These are phyloP conservation scores for Dipodomys ordii DNA, from an alignment of 2,113 vertebrate genomes.

Conservation along the genomic window DNA sequence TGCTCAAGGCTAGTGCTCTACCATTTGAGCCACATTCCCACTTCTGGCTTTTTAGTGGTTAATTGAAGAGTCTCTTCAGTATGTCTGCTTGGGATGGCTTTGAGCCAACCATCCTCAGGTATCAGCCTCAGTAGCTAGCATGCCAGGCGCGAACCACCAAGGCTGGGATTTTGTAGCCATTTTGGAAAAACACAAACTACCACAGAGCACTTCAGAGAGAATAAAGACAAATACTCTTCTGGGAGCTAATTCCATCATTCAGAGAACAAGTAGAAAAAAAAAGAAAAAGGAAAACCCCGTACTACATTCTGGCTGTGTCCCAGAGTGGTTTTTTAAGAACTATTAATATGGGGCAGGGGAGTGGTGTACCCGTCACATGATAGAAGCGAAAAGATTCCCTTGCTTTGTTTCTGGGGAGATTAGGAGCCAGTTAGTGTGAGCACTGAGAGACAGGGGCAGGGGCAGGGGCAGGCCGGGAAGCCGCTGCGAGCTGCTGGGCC, in stretches of 20 bases:
- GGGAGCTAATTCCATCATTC: rapidly evolving
- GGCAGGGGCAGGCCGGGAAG: not conserved
- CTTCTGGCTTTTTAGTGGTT: too few relatives aligned
- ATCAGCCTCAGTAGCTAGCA: too few relatives aligned
- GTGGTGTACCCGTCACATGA: rapidly evolving
- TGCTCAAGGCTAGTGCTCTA: too few relatives aligned
- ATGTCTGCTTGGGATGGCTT: too few relatives aligned
- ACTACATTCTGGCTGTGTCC: not conserved
- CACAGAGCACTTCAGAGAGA: not conserved
- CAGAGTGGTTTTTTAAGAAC: not conserved
- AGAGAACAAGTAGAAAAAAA: not conserved
- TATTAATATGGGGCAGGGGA: not conserved
- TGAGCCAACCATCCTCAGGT: too few relatives aligned
- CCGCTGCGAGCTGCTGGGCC: rapidly evolving
- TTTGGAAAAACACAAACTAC: not conserved
- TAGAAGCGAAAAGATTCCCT: not conserved
- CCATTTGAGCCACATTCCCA: too few relatives aligned
- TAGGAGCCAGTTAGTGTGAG: not conserved
- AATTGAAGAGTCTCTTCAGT: too few relatives aligned
- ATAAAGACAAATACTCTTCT: not conserved
- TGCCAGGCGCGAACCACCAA: too few relatives aligned
- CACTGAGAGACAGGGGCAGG: rapidly evolving
- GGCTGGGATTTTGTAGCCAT: not conserved
- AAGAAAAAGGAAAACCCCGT: too few relatives aligned
- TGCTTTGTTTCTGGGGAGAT: not conserved